phyloP scores from a whole-genome alignment of 2,113 vertebrate genomes.

The Mesoclemmys tuberculata region DNA sequence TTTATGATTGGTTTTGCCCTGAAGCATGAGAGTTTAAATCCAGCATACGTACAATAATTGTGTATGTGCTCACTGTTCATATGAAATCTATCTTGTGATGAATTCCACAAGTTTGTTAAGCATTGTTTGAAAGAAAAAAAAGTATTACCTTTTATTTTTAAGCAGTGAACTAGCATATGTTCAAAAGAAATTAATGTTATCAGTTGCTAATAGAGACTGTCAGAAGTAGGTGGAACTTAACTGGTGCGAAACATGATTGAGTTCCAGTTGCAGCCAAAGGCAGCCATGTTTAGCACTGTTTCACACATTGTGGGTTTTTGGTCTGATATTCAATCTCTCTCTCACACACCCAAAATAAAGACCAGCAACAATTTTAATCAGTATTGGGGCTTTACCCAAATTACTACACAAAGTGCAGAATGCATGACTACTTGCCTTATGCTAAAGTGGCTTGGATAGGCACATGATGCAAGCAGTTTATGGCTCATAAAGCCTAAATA shows the following conservation, averaged over 20 bases:
- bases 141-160: background rate
- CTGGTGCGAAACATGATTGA: background rate
- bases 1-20: background rate
- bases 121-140: background rate
- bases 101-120: constrained; percentile 16
- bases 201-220: background rate
- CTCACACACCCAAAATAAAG: too few species aligned
- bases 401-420: too few species aligned
- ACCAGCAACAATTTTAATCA: too few species aligned
- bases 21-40: constrained; percentile 31
- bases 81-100: background rate
- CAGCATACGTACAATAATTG: background rate
- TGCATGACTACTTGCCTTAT: too few species aligned
- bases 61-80: too few species aligned
- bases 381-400: too few species aligned
- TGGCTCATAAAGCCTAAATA: background rate
- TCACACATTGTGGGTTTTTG: background rate
- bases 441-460: too few species aligned
- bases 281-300: background rate
- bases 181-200: fast-evolving
- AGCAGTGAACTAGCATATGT: background rate
- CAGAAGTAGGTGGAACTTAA: background rate
- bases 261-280: background rate
- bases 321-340: background rate
- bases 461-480: background rate